Conservation (phyloP, 2,113 vertebrate species). For the Callochromis pleurospilus region DNA sequence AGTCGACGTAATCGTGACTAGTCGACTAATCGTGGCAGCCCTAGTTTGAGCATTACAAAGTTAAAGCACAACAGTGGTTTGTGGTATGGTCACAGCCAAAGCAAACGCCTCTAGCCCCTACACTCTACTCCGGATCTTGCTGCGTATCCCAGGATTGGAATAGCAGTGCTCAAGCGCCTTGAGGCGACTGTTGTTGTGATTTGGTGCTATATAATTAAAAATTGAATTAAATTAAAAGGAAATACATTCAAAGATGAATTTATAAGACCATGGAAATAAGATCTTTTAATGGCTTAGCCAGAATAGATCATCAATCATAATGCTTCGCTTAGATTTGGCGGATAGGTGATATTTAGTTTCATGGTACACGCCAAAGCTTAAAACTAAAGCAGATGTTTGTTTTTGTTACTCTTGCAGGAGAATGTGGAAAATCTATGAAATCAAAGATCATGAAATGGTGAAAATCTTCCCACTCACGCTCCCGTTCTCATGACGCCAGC, state of each 20-base stretch:
- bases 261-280: not conserved
- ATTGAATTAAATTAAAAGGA: not conserved
- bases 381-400: not conserved
- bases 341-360: not conserved
- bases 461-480: not conserved
- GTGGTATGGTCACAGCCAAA: not conserved
- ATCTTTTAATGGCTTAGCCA: not conserved
- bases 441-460: not conserved
- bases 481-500: constrained; percentile 14
- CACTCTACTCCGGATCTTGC: not conserved
- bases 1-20: too few relatives aligned
- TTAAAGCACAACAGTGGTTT: not conserved
- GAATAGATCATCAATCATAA: not conserved
- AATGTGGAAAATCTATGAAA: not conserved
- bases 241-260: not conserved
- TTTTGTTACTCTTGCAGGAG: constrained; percentile 31
- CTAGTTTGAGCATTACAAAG: not conserved
- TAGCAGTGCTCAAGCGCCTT: not conserved
- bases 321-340: not conserved
- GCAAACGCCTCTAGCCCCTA: not conserved
- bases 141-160: not conserved
- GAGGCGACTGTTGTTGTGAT: not conserved
- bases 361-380: not conserved
- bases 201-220: not conserved
- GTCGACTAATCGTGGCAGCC: too few relatives aligned